These are phyloP conservation scores for Lepilemur ruficaudatus DNA, from an alignment of 2,797 vertebrate genomes.

Conservation along the genomic window DNA sequence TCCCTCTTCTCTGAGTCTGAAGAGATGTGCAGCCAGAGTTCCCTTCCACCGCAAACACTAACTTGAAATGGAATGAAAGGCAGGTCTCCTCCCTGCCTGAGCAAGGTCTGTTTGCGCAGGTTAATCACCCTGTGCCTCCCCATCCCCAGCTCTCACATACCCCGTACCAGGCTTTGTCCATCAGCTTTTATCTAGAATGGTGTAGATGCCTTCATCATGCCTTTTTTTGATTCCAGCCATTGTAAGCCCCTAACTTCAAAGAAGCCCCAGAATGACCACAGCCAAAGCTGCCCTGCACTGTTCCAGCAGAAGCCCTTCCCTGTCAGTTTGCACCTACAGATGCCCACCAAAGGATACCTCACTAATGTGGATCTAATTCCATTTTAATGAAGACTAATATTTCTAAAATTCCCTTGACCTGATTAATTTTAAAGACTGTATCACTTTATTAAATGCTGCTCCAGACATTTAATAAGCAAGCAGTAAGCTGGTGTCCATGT, in stretches of 20 bases:
- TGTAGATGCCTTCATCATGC: neutral
- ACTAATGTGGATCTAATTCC: neutral
- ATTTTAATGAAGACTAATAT: neutral
- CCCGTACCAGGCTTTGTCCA: neutral
- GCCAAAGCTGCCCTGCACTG: neutral
- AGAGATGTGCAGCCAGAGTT: neutral
- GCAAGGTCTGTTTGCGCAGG: neutral
- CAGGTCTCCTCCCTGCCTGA: neutral
- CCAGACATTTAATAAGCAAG: neutral
- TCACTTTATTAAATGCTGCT: neutral
- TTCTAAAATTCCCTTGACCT: neutral
- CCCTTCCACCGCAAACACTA: neutral
- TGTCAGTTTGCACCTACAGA: neutral
- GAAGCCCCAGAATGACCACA: neutral
- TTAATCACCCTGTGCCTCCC: neutral
- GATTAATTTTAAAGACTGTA: neutral
- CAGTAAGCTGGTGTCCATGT: neutral
- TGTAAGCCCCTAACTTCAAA: neutral
- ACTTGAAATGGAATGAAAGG: neutral
- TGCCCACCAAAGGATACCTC: neutral
- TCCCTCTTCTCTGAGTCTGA: neutral
- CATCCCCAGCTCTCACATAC: neutral
- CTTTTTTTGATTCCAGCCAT: neutral
- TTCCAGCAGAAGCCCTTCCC: neutral
- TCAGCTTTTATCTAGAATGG: neutral